Base-by-base conservation (phyloP, 2,113 vertebrate species). In the Sorex araneus region DNA sequence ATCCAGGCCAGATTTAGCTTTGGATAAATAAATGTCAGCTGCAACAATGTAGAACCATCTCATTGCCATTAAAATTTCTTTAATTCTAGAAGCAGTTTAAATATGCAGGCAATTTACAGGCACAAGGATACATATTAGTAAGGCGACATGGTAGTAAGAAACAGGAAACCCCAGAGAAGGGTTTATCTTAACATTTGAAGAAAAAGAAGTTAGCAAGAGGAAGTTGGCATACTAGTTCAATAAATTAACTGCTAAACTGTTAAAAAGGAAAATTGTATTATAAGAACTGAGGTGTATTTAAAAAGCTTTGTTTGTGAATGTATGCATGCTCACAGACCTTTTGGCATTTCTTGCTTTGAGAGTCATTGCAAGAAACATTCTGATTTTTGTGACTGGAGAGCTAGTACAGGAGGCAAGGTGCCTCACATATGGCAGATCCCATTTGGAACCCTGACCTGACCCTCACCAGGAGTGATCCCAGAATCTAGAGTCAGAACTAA, bases 21-120 rank as follows among this genome's bases (percentile, higher is more conserved):
- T 82, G 86, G 67, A 82, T 75, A 90, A 90, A 82, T 75, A 90
- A 90, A 78, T 86, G 21, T 57, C 88, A 64, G 32, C 40, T n/a
- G 47, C 86, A 71, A 78, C 28, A 82, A 67, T 60, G 50, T 16
- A 70, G 40, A 85, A 12, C 28, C 19, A 75, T 66, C 78, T 43
- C 2, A 75, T 71, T 40, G 87, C 32, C 34, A 75, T 93, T 90
- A 64, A 86, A 78, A 30, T 66, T 83, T 89, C 23, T 23, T 84
- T 89, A 57, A 88, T 88, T 84, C 91, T 69, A 69, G 66, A 83
- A 83, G 47, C 40, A 93, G 40, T 75, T 80, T 16, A 87, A 80
- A 84, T 87, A 30, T 60, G 87, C 57, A 47, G 79, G 69, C 34
- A 85, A 28, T 70, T 54, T 91, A 69, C 16, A 78, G 60, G 73